Base-by-base conservation (phyloP, 2,888 invertebrate genomes). In the Cantharis nigra region DNA sequence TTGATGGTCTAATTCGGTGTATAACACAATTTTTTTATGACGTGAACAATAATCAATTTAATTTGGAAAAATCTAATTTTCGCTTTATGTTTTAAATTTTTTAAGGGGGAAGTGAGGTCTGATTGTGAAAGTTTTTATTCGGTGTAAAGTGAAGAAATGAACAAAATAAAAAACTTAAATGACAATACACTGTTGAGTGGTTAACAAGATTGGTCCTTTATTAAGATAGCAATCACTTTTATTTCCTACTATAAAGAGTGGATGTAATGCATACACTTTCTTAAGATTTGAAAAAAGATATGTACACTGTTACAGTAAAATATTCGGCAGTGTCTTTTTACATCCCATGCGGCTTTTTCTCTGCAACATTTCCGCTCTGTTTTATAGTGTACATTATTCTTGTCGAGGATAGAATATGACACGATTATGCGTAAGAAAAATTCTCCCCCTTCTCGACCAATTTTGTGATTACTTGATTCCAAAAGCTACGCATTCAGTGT, bases 211-310 rank as follows among this genome's bases (percentile, higher is more conserved):
- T 88, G 88, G 87, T 87, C 88, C 84, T 87, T 88, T 87, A 88
- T 88, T 88, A 88, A 88, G 88, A 88, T 88, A 87, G 88, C 88
- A 88, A 88, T 88, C 88, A 87, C 86, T 87, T 88, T 88, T 88
- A 88, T 88, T 88, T 86, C 87, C 86, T 83, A 81, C 87, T 84
- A 88, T 88, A 88, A 88, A 88, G 86, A 85, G 84, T 83, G 85
- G 83, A 85, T 84, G 86, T 86, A 87, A 87, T 87, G 85, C 86
- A 86, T 87, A 87, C 85, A 87, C 86, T 87, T 86, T 86, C 86
- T 83, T 84, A 81, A 84, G 85, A 85, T 86, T 83, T 82, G 81
- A 82, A 82, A 79, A 79, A 79, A 83, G 83, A 75, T 76, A 76
- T 69, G 69, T 76, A 79, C 78, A 79, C 78, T 79, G 78, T 78